These are phyloP conservation scores for Calonectris borealis DNA, from an alignment of 2,113 vertebrate genomes.

Conservation along the genomic window DNA sequence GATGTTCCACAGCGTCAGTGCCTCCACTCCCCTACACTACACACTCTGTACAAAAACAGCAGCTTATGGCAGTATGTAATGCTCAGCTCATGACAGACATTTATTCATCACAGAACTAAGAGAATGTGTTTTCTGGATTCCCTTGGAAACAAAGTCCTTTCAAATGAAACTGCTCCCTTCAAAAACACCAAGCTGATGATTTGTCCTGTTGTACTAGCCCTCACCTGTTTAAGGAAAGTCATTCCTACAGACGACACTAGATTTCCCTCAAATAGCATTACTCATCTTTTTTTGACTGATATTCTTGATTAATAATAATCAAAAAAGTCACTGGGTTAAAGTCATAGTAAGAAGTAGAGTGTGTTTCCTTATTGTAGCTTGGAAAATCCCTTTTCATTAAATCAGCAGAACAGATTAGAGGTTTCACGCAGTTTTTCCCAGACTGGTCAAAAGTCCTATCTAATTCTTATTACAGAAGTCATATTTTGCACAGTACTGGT, in stretches of 20 bases:
- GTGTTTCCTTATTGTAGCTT: not conserved
- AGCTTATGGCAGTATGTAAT: not conserved
- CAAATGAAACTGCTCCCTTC: not conserved
- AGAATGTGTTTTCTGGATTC: constrained; percentile 22
- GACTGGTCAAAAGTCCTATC: not conserved
- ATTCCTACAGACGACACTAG: not conserved
- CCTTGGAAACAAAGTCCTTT: constrained; percentile 7
- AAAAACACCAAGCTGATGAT: not conserved
- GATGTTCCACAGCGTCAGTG: constrained; percentile 12
- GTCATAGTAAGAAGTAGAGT: not conserved
- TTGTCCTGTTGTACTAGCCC: not conserved
- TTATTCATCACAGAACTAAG: not conserved
- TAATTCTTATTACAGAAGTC: not conserved
- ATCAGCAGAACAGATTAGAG: not conserved
- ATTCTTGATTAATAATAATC: not conserved
- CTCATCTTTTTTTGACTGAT: not conserved
- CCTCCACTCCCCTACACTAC: not conserved
- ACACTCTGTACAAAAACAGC: not conserved
- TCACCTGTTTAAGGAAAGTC: not conserved
- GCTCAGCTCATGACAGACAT: constrained; percentile 22
- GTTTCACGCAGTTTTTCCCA: not conserved
- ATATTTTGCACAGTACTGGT: not conserved
- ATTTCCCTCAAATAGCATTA: not conserved
- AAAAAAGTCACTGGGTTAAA: not conserved
- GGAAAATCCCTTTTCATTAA: not conserved